Evolutionary conservation across 2,888 invertebrate genomes (phyloP), one percentile per base, ranked within the genome.

Genomic region (Hofmannophila pseudospretella): DNA sequence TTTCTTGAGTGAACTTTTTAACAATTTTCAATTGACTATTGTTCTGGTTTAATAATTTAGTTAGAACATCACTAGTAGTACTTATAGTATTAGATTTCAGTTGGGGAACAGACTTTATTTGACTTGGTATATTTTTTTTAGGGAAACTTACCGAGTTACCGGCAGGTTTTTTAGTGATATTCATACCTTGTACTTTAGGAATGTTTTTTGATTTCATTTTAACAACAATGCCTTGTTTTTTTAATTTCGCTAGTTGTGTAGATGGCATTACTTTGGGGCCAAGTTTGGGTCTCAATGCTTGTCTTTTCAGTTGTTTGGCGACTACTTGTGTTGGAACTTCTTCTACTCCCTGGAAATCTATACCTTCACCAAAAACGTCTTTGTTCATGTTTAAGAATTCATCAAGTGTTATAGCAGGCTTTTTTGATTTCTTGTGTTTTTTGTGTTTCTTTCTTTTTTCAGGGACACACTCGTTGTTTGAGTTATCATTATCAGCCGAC

Each of bases 361-460:
- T 50, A 12, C 69, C 82, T 57, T 86, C 84, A 19, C 85, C 85
- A 58, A 88, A 88, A 1, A 88, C 80, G 51, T 87, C 86, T 49
- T 74, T 71, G 47, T 88, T 86, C 87, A 87, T 87, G 49, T 74
- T 85, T 12, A 88, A 49, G 42, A 88, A 88, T 45, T 88, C 82
- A 49, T 86, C 81, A 8, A 88, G 66, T 9, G 87, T 85, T 41
- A 88, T 87, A 7, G 86, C 72, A 1, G 73, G 41, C 44, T 84
- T 85, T 48, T 85, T 86, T 0, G 82, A 76, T 47, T 82, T 84
- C 51, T 82, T 85, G 42, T 79, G 82, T 53, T 85, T 85, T 46
- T 84, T 85, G 41, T 78, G 78, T 48, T 86, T 85, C 50, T 84
- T 85, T 54, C 72, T 81, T 38, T 66, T 73, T 13, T 58, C 52